A percentile compares a stretch with the other conserved stretches of the same genome.
Conservation (phyloP, 1,140 invertebrate genomes). For the Eriocheir sinensis region DNA sequence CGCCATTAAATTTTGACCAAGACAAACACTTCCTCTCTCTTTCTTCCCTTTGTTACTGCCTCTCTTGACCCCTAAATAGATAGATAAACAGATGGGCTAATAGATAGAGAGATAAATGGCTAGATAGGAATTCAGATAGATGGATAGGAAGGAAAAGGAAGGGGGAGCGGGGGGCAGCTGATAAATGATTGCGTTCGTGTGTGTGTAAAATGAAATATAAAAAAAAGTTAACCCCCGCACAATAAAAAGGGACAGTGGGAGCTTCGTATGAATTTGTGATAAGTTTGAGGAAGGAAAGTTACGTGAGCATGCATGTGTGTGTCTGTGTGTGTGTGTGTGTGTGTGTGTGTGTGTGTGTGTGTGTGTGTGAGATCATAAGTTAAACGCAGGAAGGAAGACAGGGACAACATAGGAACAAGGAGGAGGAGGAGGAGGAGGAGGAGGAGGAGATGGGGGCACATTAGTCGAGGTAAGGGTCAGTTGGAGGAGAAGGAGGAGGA, state of each 20-base stretch:
- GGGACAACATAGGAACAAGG: conserved; percentile 21
- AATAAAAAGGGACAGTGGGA: too few relatives aligned
- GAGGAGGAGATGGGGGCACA: background rate
- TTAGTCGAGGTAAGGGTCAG: background rate
- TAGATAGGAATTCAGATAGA: background rate
- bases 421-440: background rate
- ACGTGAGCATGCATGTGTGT: background rate
- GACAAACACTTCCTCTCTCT: background rate
- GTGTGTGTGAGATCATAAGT: conserved; percentile 11
- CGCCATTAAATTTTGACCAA: conserved; percentile 1
- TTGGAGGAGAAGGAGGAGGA: background rate
- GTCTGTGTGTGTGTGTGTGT: background rate
- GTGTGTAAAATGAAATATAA: too few relatives aligned
- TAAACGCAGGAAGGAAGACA: background rate
- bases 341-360: conserved; percentile 3
- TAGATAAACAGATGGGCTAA: too few relatives aligned
- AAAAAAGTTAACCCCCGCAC: too few relatives aligned
- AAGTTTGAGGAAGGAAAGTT: background rate
- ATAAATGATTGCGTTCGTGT: background rate
- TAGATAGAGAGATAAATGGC: background rate
- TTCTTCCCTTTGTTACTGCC: background rate
- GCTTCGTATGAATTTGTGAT: background rate
- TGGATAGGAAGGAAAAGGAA: background rate
- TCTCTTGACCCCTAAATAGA: conserved; percentile 10
- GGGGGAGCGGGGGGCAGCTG: background rate